Evolutionary conservation across 2,113 vertebrate genomes (phyloP), one percentile per base, ranked within the genome.

Genomic region (Scopus umbretta): DNA sequence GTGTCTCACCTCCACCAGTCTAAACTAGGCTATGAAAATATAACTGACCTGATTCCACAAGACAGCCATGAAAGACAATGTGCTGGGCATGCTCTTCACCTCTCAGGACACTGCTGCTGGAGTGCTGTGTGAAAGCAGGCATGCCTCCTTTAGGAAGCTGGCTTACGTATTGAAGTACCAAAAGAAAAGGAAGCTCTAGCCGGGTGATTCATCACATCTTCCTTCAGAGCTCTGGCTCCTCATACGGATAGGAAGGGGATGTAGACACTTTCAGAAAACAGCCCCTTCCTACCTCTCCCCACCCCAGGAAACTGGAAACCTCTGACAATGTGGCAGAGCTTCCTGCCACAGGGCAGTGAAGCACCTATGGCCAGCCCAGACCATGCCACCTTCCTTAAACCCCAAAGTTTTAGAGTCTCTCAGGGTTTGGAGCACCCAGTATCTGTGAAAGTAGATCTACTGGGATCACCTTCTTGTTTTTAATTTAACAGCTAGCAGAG

Each of bases 51-150:
- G 86, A 73, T 85, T 94, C 80, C 78, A 43, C 0, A 0, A 81
- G 49, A 42, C n/a, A 75, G 22, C 22, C 27, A 9, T n/a, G 73
- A 79, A 72, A 68, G 36, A 62, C 16, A 94, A 66, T 11, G 43
- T 0, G 1, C n/a, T 52, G 38, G 53, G 30, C 36, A 65, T 23
- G 30, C 0, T 2, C 30, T 70, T 78, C 5, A 0, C 49, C 30
- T 79, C 43, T 17, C 65, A 27, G 61, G 76, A 26, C 42, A 38
- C 34, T 50, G 47, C 26, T 86, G 50, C 65, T 47, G 38, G 25
- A 80, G 22, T 2, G 0, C 26, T 18, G 38, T 2, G 2, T 34
- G 36, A 38, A 6, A 50, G 2, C 0, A 0, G 45, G 15, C 13
- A 42, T 3, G 5, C 13, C 65, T 50, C 45, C 42, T 62, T 62